Conservation (phyloP, 37 sponge, comb jelly and placozoan genomes). For the Geodia barretti region DNA sequence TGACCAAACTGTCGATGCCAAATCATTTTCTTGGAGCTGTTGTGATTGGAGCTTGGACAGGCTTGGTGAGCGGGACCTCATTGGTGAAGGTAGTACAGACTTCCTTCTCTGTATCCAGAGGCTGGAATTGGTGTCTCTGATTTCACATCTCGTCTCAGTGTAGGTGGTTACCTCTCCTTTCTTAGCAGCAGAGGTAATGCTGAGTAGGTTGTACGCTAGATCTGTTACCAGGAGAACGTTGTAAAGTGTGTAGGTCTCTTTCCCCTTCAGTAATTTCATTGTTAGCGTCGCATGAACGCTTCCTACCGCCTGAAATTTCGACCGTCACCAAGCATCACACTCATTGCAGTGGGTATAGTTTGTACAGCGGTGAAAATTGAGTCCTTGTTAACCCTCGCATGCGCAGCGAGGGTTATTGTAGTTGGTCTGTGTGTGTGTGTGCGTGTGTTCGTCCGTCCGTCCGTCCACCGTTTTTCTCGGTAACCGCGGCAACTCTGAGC, state of each 20-base stretch:
- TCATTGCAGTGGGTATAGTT: too few relatives aligned
- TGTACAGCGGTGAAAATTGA: too few relatives aligned
- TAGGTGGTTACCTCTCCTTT: conserved; percentile 5
- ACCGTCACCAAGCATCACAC: too few relatives aligned
- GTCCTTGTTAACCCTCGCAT: too few relatives aligned
- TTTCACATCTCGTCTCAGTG: conserved; percentile 1
- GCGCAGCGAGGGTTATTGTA: too few relatives aligned
- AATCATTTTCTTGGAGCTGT: background rate
- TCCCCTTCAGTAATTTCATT: background rate
- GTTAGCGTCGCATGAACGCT: background rate
- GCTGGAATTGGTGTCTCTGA: conserved; percentile 32
- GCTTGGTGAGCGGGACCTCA: background rate
- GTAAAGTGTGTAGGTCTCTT: too few relatives aligned
- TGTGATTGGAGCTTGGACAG: background rate
- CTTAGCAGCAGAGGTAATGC: conserved; percentile 8
- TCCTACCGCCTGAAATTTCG: background rate
- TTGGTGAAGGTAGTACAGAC: conserved; percentile 40
- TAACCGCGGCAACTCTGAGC: too few relatives aligned
- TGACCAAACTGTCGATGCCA: conserved; percentile 66
- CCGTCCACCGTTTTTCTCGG: too few relatives aligned
- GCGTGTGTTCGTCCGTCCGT: too few relatives aligned
- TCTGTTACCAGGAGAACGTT: too few relatives aligned
- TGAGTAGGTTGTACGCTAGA: too few relatives aligned
- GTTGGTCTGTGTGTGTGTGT: too few relatives aligned
- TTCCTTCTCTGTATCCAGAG: conserved; percentile 19